These are phyloP conservation scores for Nerophis lumbriciformis DNA, from an alignment of 2,113 vertebrate genomes.

Conservation along the genomic window DNA sequence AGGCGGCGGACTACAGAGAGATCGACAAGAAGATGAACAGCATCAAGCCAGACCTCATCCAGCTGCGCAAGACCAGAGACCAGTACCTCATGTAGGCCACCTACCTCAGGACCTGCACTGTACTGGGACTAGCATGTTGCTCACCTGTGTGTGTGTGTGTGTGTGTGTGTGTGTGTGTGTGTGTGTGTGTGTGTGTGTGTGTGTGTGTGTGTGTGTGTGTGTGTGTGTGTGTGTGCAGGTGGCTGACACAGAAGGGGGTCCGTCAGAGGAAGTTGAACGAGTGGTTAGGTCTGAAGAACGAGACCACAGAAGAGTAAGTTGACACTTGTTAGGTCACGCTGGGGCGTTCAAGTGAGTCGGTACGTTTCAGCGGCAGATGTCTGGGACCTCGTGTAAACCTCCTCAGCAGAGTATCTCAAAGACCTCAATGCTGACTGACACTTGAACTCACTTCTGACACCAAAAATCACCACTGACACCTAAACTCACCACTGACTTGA, in stretches of 20 bases:
- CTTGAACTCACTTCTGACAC: no score
- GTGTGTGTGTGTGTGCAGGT: conserved; percentile 70
- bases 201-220: background rate
- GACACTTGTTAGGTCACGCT: background rate
- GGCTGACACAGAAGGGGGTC: conserved; percentile 97
- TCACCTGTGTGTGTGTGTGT: conserved; percentile 2
- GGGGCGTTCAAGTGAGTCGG: background rate
- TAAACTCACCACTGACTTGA: no score
- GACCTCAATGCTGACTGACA: no score
- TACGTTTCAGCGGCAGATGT: background rate
- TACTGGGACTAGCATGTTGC: fast-evolving
- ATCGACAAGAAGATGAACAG: conserved; percentile 99
- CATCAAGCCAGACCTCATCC: conserved; percentile 98
- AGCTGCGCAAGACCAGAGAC: conserved; percentile 96
- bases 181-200: background rate
- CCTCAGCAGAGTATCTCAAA: no score
- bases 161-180: background rate
- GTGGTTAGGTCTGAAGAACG: conserved; percentile 89
- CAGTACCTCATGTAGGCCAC: conserved; percentile 87
- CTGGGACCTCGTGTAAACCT: background rate
- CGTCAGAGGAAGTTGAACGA: conserved; percentile 94
- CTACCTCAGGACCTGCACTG: background rate
- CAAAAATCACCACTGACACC: no score
- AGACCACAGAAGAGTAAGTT: conserved; percentile 92
- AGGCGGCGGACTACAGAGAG: conserved; percentile 93